These are phyloP conservation scores for Mallotus villosus DNA, from an alignment of 2,797 vertebrate genomes.

Conservation along the genomic window DNA sequence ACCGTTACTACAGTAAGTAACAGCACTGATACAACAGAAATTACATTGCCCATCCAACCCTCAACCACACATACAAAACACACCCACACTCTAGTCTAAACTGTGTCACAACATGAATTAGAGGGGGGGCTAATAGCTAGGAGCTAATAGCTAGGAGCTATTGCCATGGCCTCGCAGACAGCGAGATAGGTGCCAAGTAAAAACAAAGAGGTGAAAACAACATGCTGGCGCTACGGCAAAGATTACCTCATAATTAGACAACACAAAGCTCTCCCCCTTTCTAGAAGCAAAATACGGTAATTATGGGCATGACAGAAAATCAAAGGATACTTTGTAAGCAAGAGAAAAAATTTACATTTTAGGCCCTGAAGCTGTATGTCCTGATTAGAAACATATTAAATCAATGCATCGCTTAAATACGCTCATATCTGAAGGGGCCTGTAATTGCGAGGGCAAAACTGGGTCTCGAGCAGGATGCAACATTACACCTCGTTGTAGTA, in stretches of 20 bases:
- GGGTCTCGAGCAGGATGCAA: slow-evolving; percentile 58
- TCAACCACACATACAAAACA: slow-evolving; percentile 17
- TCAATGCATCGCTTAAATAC: slow-evolving; percentile 92
- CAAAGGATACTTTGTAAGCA: slow-evolving; percentile 94
- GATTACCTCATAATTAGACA: slow-evolving; percentile 99
- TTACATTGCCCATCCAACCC: slow-evolving; percentile 75
- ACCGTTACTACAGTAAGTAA: slow-evolving; percentile 99
- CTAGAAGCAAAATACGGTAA: slow-evolving; percentile 98
- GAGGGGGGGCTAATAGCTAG: slow-evolving; percentile 86
- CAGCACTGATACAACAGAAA: slow-evolving; percentile 97
- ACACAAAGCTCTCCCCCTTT: slow-evolving; percentile 95
- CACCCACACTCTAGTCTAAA: slow-evolving; percentile 72
- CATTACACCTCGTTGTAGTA: slow-evolving; percentile 60
- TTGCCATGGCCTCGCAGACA: slow-evolving; percentile 75
- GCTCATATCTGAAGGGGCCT: slow-evolving; percentile 69
- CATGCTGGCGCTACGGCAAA: slow-evolving; percentile 86
- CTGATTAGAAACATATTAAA: slow-evolving; percentile 99
- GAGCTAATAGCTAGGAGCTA: slow-evolving; percentile 87
- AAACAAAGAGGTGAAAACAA: slow-evolving; percentile 91
- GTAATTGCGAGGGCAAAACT: slow-evolving; percentile 70
- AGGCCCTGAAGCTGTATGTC: slow-evolving; percentile 94
- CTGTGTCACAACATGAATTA: slow-evolving; percentile 89
- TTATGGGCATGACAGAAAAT: slow-evolving; percentile 96
- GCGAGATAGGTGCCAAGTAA: slow-evolving; percentile 74
- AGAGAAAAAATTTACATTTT: slow-evolving; percentile 97